A percentile compares a stretch with the other conserved stretches of the same genome.
Conservation (phyloP, 2,113 vertebrate species). For the Seriola quinqueradiata region DNA sequence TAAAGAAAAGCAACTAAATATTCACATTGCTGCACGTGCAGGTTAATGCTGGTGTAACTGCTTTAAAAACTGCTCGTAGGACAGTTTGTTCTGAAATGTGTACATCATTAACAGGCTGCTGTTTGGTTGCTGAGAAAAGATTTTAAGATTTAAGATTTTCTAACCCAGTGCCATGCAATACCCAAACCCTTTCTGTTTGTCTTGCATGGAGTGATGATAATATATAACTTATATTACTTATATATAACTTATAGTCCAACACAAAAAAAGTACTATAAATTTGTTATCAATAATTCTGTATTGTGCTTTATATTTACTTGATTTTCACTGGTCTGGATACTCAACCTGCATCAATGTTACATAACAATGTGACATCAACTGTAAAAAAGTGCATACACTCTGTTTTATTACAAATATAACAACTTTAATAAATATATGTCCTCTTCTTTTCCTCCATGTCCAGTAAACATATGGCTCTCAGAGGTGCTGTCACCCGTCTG, state of each 20-base stretch:
- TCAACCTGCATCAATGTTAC: neutral
- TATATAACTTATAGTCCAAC: no score
- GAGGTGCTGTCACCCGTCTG: constrained; percentile 64
- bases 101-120: neutral
- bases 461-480: constrained; percentile 78
- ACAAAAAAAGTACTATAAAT: neutral
- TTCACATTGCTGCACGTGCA: neutral
- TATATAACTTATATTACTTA: no score
- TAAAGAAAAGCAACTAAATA: no score
- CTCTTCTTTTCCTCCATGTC: neutral
- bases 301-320: neutral
- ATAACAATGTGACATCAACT: neutral
- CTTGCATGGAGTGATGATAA: neutral
- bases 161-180: neutral
- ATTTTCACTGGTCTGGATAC: neutral
- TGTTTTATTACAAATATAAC: neutral
- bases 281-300: neutral
- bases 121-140: neutral
- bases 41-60: neutral
- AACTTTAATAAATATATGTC: neutral
- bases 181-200: neutral
- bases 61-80: neutral
- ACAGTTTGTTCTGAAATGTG: neutral
- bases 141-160: neutral
- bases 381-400: neutral